Evolutionary conservation across 2,113 vertebrate species (phyloP).

Genomic region (Xiphophorus couchianus): DNA sequence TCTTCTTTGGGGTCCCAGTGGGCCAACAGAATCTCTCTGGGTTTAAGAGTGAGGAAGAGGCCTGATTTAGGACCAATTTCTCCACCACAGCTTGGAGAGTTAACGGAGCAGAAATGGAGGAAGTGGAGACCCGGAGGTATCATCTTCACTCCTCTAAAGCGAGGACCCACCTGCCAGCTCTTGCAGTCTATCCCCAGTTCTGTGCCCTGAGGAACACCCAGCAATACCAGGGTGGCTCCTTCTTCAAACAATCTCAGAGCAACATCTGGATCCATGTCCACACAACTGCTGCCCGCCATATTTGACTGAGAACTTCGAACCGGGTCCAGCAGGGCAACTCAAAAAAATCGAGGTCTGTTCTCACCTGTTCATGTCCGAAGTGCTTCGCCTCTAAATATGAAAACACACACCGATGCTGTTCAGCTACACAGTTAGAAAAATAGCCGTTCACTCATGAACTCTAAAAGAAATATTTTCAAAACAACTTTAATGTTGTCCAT

Average conservation of each 20-base stretch:
- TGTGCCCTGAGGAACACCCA: conserved; percentile 89
- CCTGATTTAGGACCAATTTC: conserved; percentile 89
- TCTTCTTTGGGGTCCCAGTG: conserved; percentile 86
- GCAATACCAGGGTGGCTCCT: conserved; percentile 88
- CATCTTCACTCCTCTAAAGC: conserved; percentile 95
- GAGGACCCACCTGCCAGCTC: conserved; percentile 90
- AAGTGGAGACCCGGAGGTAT: conserved; percentile 95
- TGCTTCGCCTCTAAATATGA: neutral
- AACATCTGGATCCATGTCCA: conserved; percentile 86
- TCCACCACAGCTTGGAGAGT: conserved; percentile 66
- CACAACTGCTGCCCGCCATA: conserved; percentile 64
- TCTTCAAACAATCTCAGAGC: conserved; percentile 90
- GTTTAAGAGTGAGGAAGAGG: conserved; percentile 85
- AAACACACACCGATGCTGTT: neutral
- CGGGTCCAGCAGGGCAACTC: neutral
- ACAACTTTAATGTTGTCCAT: neutral
- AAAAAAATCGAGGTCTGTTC: neutral
- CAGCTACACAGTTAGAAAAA: neutral
- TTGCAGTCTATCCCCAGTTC: conserved; percentile 95
- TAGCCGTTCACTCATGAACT: neutral
- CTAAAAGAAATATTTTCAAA: neutral
- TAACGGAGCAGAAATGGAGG: conserved; percentile 87
- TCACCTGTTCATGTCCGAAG: neutral
- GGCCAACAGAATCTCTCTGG: conserved; percentile 82
- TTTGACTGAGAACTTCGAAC: neutral